These are phyloP conservation scores for Tetragonisca angustula DNA, from an alignment of 2,888 invertebrate genomes.

Conservation along the genomic window DNA sequence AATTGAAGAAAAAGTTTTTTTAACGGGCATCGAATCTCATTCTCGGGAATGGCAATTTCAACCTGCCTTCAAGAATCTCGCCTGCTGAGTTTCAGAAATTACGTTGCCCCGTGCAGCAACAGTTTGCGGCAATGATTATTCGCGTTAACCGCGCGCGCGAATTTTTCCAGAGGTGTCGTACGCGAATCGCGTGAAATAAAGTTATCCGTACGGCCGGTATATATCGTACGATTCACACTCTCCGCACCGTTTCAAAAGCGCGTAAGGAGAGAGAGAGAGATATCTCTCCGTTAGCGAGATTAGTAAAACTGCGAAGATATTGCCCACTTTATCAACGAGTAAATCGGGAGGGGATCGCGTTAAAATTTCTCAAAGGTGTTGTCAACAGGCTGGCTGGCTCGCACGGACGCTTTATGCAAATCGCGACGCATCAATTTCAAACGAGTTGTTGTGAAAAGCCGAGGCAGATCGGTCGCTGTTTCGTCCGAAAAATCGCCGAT, in stretches of 20 bases:
- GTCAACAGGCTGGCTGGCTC: constrained; percentile 55
- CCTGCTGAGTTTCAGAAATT: not conserved
- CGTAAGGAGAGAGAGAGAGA: not conserved
- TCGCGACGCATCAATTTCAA: constrained; percentile 56
- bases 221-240: not conserved
- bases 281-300: constrained; percentile 24
- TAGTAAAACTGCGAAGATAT: constrained; percentile 37
- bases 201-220: not conserved
- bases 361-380: constrained; percentile 61
- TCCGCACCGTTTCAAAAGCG: no score
- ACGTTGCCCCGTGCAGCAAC: not conserved
- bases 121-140: not conserved
- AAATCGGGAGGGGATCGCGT: constrained; percentile 26
- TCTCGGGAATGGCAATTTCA: not conserved
- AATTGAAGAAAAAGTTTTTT: not conserved
- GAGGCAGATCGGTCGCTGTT: constrained; percentile 17
- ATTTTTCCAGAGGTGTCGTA: not conserved
- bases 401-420: constrained; percentile 57
- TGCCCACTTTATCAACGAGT: constrained; percentile 41
- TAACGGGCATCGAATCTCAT: not conserved
- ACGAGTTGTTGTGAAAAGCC: constrained; percentile 13
- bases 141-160: not conserved
- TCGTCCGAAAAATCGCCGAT: constrained; percentile 22
- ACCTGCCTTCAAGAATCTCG: not conserved
- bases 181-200: not conserved